Conservation (phyloP, 2,797 vertebrate genomes). For the Centroberyx gerrardi region DNA sequence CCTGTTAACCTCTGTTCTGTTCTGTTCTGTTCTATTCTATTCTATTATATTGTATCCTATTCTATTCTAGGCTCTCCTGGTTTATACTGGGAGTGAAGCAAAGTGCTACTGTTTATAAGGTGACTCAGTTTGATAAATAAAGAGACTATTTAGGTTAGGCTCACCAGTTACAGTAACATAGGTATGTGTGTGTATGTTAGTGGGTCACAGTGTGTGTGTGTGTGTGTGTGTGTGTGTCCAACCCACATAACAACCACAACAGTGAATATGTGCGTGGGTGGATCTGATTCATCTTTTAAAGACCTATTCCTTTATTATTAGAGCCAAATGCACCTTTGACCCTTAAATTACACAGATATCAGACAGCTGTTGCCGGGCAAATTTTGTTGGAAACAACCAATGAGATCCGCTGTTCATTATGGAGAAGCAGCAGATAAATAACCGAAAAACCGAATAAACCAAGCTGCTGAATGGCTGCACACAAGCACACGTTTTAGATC, state of each 20-base stretch:
- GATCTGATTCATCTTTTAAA: slow-evolving; percentile 48
- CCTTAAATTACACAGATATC: slow-evolving; percentile 7
- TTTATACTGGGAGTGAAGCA: slow-evolving; percentile 48
- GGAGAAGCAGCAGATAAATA: background rate
- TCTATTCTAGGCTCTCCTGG: too few species aligned
- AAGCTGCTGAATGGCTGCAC: slow-evolving; percentile 35
- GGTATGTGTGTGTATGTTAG: slow-evolving; percentile 3
- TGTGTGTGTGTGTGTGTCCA: slow-evolving; percentile 31
- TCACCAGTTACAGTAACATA: slow-evolving; percentile 32
- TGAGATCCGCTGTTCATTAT: slow-evolving; percentile 2
- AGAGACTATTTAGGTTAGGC: slow-evolving; percentile 43
- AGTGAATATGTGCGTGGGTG: slow-evolving; percentile 12
- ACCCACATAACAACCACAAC: slow-evolving; percentile 49
- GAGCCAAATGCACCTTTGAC: slow-evolving; percentile 27
- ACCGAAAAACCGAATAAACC: background rate
- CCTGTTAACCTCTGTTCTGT: slow-evolving; percentile 12
- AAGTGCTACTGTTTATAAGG: slow-evolving; percentile 41
- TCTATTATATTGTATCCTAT: slow-evolving; percentile 24
- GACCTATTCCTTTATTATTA: slow-evolving; percentile 30
- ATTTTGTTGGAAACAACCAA: slow-evolving; percentile 13
- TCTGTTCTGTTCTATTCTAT: slow-evolving; percentile 21
- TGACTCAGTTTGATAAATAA: slow-evolving; percentile 63
- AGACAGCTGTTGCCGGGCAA: slow-evolving; percentile 18
- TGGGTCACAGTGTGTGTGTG: background rate
- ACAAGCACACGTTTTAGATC: slow-evolving; percentile 45